phyloP scores from a whole-genome alignment of 2,888 invertebrate genomes.

The Drosophila subquinaria region DNA sequence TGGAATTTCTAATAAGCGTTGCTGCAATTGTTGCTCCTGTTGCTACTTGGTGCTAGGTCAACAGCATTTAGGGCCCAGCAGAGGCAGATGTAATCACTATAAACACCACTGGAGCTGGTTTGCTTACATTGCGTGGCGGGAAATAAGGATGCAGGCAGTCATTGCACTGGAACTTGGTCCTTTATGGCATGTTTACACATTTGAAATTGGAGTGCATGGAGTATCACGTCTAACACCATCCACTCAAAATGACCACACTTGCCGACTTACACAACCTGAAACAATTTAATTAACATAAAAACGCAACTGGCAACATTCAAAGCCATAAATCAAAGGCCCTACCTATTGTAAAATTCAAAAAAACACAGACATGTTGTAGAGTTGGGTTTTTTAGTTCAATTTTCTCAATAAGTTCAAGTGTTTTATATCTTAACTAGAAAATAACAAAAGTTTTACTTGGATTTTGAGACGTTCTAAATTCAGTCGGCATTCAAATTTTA shows the following conservation, averaged over 20 bases:
- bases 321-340: constrained; percentile 72
- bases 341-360: constrained; percentile 28
- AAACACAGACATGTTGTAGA: background rate
- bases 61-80: constrained; percentile 60
- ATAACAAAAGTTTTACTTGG: no score
- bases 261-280: constrained; percentile 29
- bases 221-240: constrained; percentile 3
- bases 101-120: constrained; percentile 56
- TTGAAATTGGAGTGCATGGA: constrained; percentile 6
- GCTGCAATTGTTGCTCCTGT: constrained; percentile 17
- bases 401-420: no score
- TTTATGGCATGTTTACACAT: constrained; percentile 6
- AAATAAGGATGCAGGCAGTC: constrained; percentile 9
- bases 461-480: no score
- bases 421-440: no score
- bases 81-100: constrained; percentile 49
- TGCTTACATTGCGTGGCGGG: constrained; percentile 33
- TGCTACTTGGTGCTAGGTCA: constrained; percentile 54
- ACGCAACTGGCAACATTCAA: constrained; percentile 58
- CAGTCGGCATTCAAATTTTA: no score
- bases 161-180: background rate
- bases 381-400: no score
- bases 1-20: constrained; percentile 78
- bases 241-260: constrained; percentile 18
- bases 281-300: constrained; percentile 78